Percentiles rank a stretch among this genome's conserved stretches.
Conservation (phyloP, 1,140 invertebrate genomes). For the Leptonema lineaticorne region DNA sequence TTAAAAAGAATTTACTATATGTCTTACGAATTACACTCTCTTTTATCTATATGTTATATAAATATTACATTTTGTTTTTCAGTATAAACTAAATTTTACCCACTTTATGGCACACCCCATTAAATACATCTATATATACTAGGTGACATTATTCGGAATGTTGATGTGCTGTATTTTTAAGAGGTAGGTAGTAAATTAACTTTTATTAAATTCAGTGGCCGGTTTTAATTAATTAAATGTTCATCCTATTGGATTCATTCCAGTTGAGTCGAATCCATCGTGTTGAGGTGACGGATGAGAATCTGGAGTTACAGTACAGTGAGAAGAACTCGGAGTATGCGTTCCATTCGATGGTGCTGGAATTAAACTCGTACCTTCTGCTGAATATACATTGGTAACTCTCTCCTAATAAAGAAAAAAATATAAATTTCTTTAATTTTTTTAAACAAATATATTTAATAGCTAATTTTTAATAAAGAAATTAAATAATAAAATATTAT, state of each 20-base stretch:
- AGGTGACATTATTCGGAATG: not conserved
- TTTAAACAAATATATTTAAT: not conserved
- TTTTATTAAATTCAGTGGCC: slow-evolving; percentile 16
- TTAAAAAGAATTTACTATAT: slow-evolving; percentile 7
- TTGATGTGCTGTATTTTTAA: slow-evolving; percentile 14
- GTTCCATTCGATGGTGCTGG: slow-evolving; percentile 55
- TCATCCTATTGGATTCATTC: slow-evolving; percentile 54
- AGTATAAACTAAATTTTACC: not conserved
- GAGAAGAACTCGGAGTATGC: slow-evolving; percentile 49
- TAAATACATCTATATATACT: not conserved
- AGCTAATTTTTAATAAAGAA: not conserved
- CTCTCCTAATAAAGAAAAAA: slow-evolving; percentile 58
- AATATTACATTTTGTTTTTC: not conserved
- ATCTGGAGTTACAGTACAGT: slow-evolving; percentile 48
- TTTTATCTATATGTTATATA: slow-evolving; percentile 6
- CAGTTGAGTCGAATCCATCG: slow-evolving; percentile 57
- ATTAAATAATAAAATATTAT: too few species aligned
- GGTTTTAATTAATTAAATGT: slow-evolving; percentile 1
- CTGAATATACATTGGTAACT: slow-evolving; percentile 58
- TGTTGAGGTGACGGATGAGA: slow-evolving; percentile 52
- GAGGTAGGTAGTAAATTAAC: slow-evolving; percentile 31
- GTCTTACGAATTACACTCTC: not conserved
- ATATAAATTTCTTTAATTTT: too few species aligned
- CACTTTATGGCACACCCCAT: slow-evolving; percentile 10
- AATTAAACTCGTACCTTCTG: slow-evolving; percentile 58